Evolutionary conservation across 2,888 invertebrate species (phyloP).

Genomic region (Bombyx huttoni): DNA sequence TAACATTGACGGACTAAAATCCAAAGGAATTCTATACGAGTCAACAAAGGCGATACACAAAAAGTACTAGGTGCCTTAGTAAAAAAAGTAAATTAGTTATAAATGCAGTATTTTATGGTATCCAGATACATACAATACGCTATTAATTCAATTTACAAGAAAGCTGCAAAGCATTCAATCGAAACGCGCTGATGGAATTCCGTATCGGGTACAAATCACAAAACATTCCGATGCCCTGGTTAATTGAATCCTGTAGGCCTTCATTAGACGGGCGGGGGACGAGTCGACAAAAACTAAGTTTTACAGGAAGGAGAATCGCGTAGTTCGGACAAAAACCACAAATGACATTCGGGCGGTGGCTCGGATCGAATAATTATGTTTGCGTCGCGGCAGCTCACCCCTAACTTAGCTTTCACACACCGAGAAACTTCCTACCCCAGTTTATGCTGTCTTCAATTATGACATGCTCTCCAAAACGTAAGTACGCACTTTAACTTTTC

Average conservation of each 20-base stretch:
- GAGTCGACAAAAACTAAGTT: constrained; percentile 56
- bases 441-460: constrained; percentile 40
- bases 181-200: constrained; percentile 52
- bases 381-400: constrained; percentile 26
- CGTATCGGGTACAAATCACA: constrained; percentile 56
- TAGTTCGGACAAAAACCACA: constrained; percentile 57
- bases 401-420: constrained; percentile 50
- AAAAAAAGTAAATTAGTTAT: too few species aligned
- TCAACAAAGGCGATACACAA: too few species aligned
- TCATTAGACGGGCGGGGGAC: constrained; percentile 51
- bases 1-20: too few species aligned
- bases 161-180: constrained; percentile 35
- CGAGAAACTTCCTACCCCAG: constrained; percentile 41
- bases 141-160: constrained; percentile 29
- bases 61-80: too few species aligned
- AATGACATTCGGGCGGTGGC: constrained; percentile 51
- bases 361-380: constrained; percentile 51
- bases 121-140: neutral
- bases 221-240: constrained; percentile 61
- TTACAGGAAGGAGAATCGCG: constrained; percentile 42
- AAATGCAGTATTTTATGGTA: too few species aligned
- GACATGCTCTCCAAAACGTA: constrained; percentile 52
- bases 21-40: too few species aligned
- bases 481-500: constrained; percentile 43
- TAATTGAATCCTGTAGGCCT: constrained; percentile 68